Evolutionary conservation across 2,113 vertebrate genomes (phyloP), one percentile per base, ranked within the genome.

Genomic region (Mastomys natalensis): DNA sequence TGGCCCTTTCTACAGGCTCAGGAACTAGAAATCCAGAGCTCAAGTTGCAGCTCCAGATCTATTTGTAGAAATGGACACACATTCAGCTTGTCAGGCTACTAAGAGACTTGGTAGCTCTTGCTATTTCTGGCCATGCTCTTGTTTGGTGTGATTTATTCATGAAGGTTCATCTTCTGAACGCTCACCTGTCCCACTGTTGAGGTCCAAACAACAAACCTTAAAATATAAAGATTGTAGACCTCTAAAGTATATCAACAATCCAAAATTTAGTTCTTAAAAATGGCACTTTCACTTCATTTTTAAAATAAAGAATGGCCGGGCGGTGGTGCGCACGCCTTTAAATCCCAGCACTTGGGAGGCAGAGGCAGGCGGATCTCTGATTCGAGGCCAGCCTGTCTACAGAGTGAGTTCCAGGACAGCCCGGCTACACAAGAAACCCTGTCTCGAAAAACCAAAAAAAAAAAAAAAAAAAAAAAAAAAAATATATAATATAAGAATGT

Each of bases 241-340:
- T 5, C 34, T 48, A 13, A 66, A 87, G 31, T 78, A 45, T 76
- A 90, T 51, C 6, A 45, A 81, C 62, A 74, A 74, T 13, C 22
- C 37, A 72, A 37, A 84, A 92, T 92, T 74, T 55, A 70, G 21
- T 86, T 92, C 26, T 76, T 90, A 60, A 88, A 90, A 86, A 87
- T 82, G 11, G 5, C 7, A 78, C 22, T 55, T 53, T 95, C 43
- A 60, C 81, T n/a, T n/a, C n/a, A n/a, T n/a, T n/a, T n/a, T n/a
- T n/a, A n/a, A n/a, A n/a, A n/a, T n/a, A n/a, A n/a, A n/a, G n/a
- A n/a, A n/a, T n/a, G n/a, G n/a, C n/a, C n/a, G n/a, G n/a, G n/a
- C n/a, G n/a, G n/a, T n/a, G n/a, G n/a, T n/a, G n/a, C n/a, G n/a
- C n/a, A n/a, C n/a, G n/a, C n/a, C n/a, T n/a, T n/a, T n/a, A n/a